These are phyloP conservation scores for Lapara coniferarum DNA, from an alignment of 2,888 invertebrate species.

Conservation along the genomic window DNA sequence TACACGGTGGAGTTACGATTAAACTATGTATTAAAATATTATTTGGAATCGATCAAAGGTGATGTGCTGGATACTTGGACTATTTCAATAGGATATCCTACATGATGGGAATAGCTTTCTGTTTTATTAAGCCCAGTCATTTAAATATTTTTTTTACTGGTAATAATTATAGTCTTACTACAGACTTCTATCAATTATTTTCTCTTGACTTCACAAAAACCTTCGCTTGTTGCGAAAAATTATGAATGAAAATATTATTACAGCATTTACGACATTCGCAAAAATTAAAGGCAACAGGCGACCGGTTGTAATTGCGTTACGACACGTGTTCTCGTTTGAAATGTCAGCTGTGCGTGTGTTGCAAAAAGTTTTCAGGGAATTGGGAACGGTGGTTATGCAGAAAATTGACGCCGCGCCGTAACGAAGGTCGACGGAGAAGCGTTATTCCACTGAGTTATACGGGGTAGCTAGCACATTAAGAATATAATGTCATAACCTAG, in stretches of 20 bases:
- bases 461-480: too few species aligned
- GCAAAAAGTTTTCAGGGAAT: constrained; percentile 24
- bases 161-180: neutral
- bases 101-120: too few species aligned
- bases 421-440: neutral
- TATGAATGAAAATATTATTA: constrained; percentile 33
- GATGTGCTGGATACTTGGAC: too few species aligned
- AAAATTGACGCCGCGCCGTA: neutral
- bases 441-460: neutral
- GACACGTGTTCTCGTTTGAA: constrained; percentile 50
- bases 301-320: constrained; percentile 42
- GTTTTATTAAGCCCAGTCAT: too few species aligned
- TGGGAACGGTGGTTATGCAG: constrained; percentile 4
- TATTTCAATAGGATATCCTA: too few species aligned
- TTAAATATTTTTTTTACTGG: too few species aligned
- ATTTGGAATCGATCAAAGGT: too few species aligned
- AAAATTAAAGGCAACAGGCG: constrained; percentile 36
- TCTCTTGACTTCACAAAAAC: neutral
- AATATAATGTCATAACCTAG: too few species aligned
- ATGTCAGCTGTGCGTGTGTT: constrained; percentile 62
- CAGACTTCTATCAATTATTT: neutral
- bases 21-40: too few species aligned
- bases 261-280: constrained; percentile 39
- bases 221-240: constrained; percentile 25
- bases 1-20: too few species aligned